Percentiles rank a stretch among this genome's conserved stretches.
phyloP scores from a whole-genome alignment of 2,113 vertebrate species.

The Phyllostomus hastatus region DNA sequence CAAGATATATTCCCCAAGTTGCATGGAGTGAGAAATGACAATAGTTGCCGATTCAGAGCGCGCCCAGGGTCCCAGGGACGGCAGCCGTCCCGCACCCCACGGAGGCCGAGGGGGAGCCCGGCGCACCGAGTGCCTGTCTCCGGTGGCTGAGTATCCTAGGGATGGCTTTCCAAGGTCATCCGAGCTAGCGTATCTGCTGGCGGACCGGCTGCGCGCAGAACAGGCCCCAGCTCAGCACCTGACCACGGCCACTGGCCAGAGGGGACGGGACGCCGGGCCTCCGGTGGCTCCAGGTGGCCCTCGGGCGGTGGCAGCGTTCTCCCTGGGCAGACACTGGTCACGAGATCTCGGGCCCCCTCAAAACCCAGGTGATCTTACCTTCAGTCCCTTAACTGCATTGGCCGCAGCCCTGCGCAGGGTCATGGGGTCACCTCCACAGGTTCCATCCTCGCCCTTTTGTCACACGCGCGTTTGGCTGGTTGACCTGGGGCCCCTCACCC shows the following conservation, averaged over 20 bases:
- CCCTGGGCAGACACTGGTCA: too few species aligned
- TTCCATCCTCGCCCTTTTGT: fast-evolving
- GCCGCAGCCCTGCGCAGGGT: too few species aligned
- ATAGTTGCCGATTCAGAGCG: fast-evolving
- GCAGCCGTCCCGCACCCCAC: not conserved
- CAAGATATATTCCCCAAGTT: not conserved
- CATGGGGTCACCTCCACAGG: not conserved
- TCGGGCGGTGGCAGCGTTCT: fast-evolving
- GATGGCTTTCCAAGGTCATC: conserved; percentile 18
- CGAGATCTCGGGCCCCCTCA: too few species aligned
- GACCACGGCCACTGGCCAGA: fast-evolving
- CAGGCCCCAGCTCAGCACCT: not conserved
- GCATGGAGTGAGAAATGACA: not conserved
- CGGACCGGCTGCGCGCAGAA: not conserved
- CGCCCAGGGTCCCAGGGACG: fast-evolving
- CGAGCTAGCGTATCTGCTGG: conserved; percentile 1
- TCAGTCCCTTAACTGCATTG: not conserved
- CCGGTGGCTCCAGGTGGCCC: fast-evolving
- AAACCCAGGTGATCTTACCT: not conserved
- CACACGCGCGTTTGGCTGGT: fast-evolving
- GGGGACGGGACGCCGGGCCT: not conserved
- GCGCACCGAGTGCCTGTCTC: conserved; percentile 4
- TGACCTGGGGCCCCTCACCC: not conserved
- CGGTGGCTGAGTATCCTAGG: conserved; percentile 62
- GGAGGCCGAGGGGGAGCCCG: not conserved